Evolutionary conservation across 1,140 invertebrate genomes (phyloP), one percentile per base, ranked within the genome.

Genomic region (Dreissena polymorpha): DNA sequence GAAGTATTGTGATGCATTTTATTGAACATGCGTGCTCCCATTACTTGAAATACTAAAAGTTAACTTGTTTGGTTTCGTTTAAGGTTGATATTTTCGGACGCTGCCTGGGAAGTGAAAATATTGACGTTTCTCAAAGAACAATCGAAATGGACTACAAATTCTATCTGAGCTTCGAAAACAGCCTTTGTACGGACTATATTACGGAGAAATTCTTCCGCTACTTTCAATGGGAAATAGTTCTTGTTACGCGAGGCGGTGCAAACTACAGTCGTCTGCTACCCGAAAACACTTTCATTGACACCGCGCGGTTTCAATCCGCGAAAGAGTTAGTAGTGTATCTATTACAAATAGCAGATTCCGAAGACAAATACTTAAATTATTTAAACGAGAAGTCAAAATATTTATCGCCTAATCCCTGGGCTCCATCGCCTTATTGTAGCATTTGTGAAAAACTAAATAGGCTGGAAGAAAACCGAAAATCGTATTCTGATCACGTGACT

Each of bases 141-240:
- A 49, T 82, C 10, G 57, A 27, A 16, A 68, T n/a, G n/a, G 53
- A 82, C 13, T 82, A 82, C 55, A 74, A 74, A 39, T 82, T 82
- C 27, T 82, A 82, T 64, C 64, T 82, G 3, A 65, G 55, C 27
- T 82, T 82, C 68, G 79, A 82, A 82, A 82, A 82, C 21, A 55
- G 57, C 27, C 21, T 82, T n/a, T 82, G 79, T 60, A 68, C 10
- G 29, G 79, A 82, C 50, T 82, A 82, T 39, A 51, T 82, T 5
- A 74, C 79, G 21, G 79, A 82, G n/a, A 82, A 82, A 27, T 82
- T 74, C 51, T 82, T 74, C 27, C 13, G 8, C 10, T 82, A 72
- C 25, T 68, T 29, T 29, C n/a, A 27, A 25, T 51, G 57, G n/a
- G 64, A 82, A 53, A 21, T 68, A 18, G 27, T 82, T 21, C 27